phyloP scores from a whole-genome alignment of 2,797 vertebrate species.

The Emys orbicularis region DNA sequence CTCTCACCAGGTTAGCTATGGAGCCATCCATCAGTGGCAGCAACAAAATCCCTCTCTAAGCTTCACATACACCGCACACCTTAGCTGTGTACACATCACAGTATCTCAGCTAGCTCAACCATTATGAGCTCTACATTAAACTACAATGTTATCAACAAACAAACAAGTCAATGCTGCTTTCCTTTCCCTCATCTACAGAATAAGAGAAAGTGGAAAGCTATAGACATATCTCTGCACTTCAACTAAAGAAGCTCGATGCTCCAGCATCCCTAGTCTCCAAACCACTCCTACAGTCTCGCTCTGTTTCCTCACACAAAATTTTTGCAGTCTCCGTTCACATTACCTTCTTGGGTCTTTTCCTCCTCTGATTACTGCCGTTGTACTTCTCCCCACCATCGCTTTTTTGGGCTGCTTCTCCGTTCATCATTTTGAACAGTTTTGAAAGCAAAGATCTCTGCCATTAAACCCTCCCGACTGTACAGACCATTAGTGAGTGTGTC shows the following conservation, averaged over 20 bases:
- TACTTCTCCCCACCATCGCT: constrained; percentile 91
- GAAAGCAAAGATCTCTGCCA: constrained; percentile 66
- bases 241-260: neutral
- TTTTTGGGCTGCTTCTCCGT: constrained; percentile 89
- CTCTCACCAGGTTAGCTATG: neutral
- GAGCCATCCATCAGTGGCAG: neutral
- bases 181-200: constrained; percentile 4
- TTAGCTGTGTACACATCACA: neutral
- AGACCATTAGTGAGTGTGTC: constrained; percentile 80
- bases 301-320: neutral
- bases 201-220: neutral
- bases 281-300: constrained; percentile 7
- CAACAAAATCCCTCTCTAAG: neutral
- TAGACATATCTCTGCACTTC: neutral
- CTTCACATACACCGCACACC: neutral
- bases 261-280: neutral
- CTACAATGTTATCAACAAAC: neutral
- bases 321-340: neutral
- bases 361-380: constrained; percentile 88
- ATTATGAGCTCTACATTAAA: neutral
- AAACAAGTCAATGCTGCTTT: neutral
- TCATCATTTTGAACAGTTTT: constrained; percentile 82
- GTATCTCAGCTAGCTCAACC: neutral
- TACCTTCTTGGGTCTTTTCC: constrained; percentile 95
- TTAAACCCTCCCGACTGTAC: constrained; percentile 68